A percentile compares a stretch with the other conserved stretches of the same genome.
These are phyloP conservation scores for Eurois occulta DNA, from an alignment of 2,888 invertebrate genomes.

Conservation along the genomic window DNA sequence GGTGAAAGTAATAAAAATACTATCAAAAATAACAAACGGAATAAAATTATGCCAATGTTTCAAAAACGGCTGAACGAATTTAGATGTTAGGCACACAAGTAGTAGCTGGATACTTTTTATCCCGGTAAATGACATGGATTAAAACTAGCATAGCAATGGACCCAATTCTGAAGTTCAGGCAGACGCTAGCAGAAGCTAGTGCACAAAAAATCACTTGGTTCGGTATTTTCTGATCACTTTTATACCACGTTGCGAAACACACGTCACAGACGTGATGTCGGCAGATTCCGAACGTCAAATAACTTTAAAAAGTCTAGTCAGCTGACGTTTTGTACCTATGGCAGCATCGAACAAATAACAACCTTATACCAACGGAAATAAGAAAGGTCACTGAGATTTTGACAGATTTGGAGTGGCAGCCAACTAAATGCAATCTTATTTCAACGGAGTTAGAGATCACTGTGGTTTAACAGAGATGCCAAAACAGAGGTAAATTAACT, in stretches of 20 bases:
- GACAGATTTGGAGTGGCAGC: background rate
- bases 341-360: background rate
- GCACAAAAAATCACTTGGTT: background rate
- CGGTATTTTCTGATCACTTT: background rate
- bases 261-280: background rate
- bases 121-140: background rate
- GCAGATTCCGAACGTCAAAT: conserved; percentile 42
- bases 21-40: no score
- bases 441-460: background rate
- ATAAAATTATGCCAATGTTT: no score
- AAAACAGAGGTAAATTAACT: background rate
- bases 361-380: background rate
- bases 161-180: background rate
- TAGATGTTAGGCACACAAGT: background rate
- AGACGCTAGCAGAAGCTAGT: background rate
- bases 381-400: background rate
- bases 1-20: no score
- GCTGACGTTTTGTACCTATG: background rate
- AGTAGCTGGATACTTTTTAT: background rate
- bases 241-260: background rate
- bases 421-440: background rate
- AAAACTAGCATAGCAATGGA: background rate
- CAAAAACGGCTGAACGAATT: background rate
- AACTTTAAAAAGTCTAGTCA: conserved; percentile 18
- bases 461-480: background rate